A percentile compares a stretch with the other conserved stretches of the same genome.
Evolutionary conservation across 2,888 invertebrate species (phyloP).

Genomic region (Pandemis corylana): DNA sequence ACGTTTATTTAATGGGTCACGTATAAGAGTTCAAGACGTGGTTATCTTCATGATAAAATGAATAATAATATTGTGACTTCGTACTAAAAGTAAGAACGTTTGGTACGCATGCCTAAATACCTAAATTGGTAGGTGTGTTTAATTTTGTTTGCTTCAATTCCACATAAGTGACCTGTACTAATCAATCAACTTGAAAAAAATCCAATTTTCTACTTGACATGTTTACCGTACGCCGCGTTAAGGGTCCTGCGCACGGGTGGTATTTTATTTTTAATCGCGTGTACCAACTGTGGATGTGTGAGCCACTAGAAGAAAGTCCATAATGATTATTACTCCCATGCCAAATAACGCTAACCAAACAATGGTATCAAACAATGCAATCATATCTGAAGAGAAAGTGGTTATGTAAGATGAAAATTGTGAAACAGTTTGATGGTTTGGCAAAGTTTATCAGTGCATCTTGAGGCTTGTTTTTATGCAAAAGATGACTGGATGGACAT

Average conservation of each 20-base stretch:
- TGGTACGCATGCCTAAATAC: neutral
- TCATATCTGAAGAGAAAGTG: constrained; percentile 59
- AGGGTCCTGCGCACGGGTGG: constrained; percentile 18
- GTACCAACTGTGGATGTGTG: constrained; percentile 8
- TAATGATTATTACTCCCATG: constrained; percentile 37
- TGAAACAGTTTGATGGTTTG: constrained; percentile 33
- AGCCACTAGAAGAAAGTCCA: constrained; percentile 37
- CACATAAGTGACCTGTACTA: constrained; percentile 40
- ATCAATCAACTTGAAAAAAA: constrained; percentile 42
- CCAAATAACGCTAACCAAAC: constrained; percentile 46
- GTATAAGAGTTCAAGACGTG: constrained; percentile 22
- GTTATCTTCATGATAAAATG: constrained; percentile 20
- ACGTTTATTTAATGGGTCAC: constrained; percentile 25
- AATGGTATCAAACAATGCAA: constrained; percentile 56
- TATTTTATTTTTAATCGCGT: constrained; percentile 19
- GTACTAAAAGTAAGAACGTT: neutral
- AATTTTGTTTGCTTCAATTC: constrained; percentile 40
- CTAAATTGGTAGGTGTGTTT: constrained; percentile 22
- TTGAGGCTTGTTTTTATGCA: constrained; percentile 20
- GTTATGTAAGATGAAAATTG: constrained; percentile 36
- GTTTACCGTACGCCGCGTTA: constrained; percentile 37
- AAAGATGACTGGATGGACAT: constrained; percentile 35
- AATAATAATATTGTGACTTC: neutral
- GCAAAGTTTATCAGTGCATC: constrained; percentile 35
- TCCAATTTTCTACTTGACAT: constrained; percentile 41